Evolutionary conservation across 2,888 invertebrate species (phyloP).

Genomic region (Cyrtodaria siliqua): DNA sequence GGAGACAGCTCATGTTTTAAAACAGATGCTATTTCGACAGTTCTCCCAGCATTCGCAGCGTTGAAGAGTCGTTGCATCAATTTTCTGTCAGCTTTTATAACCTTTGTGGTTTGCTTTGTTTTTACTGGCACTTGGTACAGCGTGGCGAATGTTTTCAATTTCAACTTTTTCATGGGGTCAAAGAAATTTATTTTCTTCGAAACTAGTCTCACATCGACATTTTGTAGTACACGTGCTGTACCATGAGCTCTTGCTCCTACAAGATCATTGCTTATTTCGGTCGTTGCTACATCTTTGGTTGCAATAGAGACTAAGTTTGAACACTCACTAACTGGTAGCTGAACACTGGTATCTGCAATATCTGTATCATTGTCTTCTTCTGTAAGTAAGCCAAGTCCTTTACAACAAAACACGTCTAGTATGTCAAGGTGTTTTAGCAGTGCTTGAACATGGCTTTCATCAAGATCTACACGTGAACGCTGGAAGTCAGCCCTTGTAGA

Average conservation of each 20-base stretch:
- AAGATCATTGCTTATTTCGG: neutral
- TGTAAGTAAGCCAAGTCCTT: too few relatives aligned
- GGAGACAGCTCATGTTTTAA: neutral
- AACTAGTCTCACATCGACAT: neutral
- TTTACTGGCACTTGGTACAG: conserved; percentile 1
- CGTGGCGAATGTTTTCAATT: conserved; percentile 4
- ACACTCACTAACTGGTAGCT: too few relatives aligned
- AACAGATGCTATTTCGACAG: neutral
- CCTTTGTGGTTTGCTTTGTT: neutral
- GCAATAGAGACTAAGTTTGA: conserved; percentile 6
- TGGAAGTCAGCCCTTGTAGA: neutral
- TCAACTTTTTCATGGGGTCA: conserved; percentile 11
- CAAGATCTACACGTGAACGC: too few relatives aligned
- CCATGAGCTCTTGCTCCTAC: neutral
- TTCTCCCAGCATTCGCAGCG: neutral
- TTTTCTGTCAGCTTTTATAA: conserved; percentile 9
- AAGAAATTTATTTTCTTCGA: neutral
- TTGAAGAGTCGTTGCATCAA: neutral
- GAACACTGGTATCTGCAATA: too few relatives aligned
- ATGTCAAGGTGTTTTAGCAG: too few relatives aligned
- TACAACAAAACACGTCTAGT: conserved; percentile 23
- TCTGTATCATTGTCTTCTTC: too few relatives aligned
- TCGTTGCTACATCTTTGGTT: conserved; percentile 6
- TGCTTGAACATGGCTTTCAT: too few relatives aligned
- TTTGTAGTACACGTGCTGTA: neutral